Conservation (phyloP, 2,797 vertebrate genomes). For the Hypotaenidia okinawae region DNA sequence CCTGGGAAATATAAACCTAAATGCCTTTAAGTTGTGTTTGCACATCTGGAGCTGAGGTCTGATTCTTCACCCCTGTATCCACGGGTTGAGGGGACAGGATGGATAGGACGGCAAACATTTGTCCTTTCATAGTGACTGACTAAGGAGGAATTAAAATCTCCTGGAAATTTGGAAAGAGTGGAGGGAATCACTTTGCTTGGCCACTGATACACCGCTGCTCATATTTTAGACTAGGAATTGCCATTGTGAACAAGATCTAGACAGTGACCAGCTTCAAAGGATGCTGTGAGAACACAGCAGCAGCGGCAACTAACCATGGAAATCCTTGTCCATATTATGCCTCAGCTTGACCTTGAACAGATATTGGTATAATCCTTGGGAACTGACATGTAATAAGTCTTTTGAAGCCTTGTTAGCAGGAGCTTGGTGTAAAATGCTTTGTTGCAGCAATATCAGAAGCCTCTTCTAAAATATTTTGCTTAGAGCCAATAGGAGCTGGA, state of each 20-base stretch:
- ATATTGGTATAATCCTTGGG: neutral
- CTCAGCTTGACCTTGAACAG: neutral
- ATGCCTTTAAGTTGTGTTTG: neutral
- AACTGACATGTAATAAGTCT: neutral
- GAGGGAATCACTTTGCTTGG: neutral
- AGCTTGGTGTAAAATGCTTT: neutral
- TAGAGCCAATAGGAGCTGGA: neutral
- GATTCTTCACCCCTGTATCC: neutral
- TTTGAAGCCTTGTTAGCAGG: neutral
- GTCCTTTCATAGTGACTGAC: neutral
- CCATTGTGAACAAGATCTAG: neutral
- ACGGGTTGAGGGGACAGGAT: neutral
- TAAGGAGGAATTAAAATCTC: neutral
- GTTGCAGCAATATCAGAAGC: neutral
- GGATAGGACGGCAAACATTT: neutral
- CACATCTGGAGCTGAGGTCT: neutral
- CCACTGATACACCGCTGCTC: neutral
- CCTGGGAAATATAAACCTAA: neutral
- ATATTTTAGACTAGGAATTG: neutral
- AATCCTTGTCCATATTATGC: neutral
- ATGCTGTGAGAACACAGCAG: neutral
- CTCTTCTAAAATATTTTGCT: neutral
- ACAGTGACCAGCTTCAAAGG: neutral
- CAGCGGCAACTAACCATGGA: neutral
- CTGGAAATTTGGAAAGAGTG: neutral